A percentile compares a stretch with the other conserved stretches of the same genome.
phyloP scores from a whole-genome alignment of 2,797 vertebrate genomes.

The Ctenopoma multispine region DNA sequence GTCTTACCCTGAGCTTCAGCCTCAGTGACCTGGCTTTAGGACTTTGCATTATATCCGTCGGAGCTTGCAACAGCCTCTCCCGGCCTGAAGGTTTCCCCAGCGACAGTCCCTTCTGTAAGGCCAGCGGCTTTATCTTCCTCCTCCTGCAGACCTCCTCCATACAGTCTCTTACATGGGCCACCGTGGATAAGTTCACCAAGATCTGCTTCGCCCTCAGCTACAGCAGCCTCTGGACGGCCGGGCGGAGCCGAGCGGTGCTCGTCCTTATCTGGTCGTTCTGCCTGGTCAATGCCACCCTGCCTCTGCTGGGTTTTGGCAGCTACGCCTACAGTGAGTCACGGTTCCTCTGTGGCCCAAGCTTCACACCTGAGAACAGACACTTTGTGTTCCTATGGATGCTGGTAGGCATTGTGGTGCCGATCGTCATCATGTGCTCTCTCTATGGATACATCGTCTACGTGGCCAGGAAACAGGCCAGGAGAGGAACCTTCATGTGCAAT shows the following conservation, averaged over 20 bases:
- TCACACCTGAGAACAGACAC: slow-evolving; percentile 51
- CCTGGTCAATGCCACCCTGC: slow-evolving; percentile 70
- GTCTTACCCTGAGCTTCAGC: slow-evolving; percentile 76
- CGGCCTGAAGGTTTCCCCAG: slow-evolving; percentile 31
- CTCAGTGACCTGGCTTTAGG: slow-evolving; percentile 83
- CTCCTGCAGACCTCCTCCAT: slow-evolving; percentile 82
- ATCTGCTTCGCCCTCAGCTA: slow-evolving; percentile 84
- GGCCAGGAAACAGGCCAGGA: slow-evolving; percentile 80
- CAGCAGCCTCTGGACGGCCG: slow-evolving; percentile 70
- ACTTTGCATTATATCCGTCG: slow-evolving; percentile 73
- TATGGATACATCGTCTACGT: slow-evolving; percentile 80
- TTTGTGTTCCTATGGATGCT: slow-evolving; percentile 75
- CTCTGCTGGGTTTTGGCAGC: slow-evolving; percentile 81
- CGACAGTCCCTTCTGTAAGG: slow-evolving; percentile 71
- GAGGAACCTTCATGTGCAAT: slow-evolving; percentile 85
- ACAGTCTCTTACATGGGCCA: slow-evolving; percentile 80
- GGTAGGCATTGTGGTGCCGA: slow-evolving; percentile 68
- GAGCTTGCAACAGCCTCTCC: slow-evolving; percentile 74
- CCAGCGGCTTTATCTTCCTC: slow-evolving; percentile 78
- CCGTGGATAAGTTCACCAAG: slow-evolving; percentile 79
- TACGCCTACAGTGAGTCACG: slow-evolving; percentile 77
- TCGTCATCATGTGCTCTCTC: slow-evolving; percentile 76
- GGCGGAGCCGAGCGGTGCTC: slow-evolving; percentile 66
- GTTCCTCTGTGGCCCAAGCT: slow-evolving; percentile 77
- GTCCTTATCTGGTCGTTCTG: slow-evolving; percentile 77